Evolutionary conservation across 2,888 invertebrate species (phyloP).

Genomic region (Sphaeridia pumilis): DNA sequence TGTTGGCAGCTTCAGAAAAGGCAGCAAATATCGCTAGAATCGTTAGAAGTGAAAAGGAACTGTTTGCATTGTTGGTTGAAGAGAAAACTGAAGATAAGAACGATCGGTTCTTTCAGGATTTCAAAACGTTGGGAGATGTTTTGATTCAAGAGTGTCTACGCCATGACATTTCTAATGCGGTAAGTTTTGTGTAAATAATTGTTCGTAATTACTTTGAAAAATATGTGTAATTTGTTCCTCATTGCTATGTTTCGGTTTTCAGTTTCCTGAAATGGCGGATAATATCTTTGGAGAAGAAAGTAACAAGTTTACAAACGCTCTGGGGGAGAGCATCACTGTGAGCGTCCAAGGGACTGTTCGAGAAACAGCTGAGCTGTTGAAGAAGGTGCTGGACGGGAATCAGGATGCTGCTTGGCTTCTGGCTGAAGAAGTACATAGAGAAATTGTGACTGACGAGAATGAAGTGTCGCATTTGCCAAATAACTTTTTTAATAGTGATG

Average conservation of each 20-base stretch:
- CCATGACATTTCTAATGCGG: slow-evolving; percentile 55
- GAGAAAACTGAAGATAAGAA: slow-evolving; percentile 76
- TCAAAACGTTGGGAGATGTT: slow-evolving; percentile 90
- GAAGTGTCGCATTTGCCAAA: slow-evolving; percentile 39
- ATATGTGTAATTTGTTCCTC: too few species aligned
- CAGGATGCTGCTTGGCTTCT: slow-evolving; percentile 55
- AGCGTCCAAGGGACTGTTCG: slow-evolving; percentile 49
- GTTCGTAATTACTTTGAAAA: too few species aligned
- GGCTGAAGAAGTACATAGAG: slow-evolving; percentile 61
- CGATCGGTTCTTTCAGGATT: slow-evolving; percentile 75
- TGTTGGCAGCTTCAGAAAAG: slow-evolving; percentile 65
- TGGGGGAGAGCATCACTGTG: slow-evolving; percentile 58
- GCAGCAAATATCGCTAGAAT: slow-evolving; percentile 71
- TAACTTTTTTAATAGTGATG: slow-evolving; percentile 37
- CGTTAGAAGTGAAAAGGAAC: slow-evolving; percentile 58
- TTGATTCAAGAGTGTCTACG: slow-evolving; percentile 77
- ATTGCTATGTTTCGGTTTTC: slow-evolving; percentile 14
- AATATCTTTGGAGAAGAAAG: slow-evolving; percentile 66
- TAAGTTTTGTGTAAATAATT: too few species aligned
- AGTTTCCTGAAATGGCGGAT: slow-evolving; percentile 58
- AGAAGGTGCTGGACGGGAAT: slow-evolving; percentile 57
- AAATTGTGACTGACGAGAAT: slow-evolving; percentile 45
- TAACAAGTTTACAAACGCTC: slow-evolving; percentile 57
- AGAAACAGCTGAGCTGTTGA: slow-evolving; percentile 56
- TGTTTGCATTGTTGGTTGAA: slow-evolving; percentile 63